A percentile compares a stretch with the other conserved stretches of the same genome.
phyloP scores from a whole-genome alignment of 2,797 vertebrate genomes.

The Anguilla obscura region DNA sequence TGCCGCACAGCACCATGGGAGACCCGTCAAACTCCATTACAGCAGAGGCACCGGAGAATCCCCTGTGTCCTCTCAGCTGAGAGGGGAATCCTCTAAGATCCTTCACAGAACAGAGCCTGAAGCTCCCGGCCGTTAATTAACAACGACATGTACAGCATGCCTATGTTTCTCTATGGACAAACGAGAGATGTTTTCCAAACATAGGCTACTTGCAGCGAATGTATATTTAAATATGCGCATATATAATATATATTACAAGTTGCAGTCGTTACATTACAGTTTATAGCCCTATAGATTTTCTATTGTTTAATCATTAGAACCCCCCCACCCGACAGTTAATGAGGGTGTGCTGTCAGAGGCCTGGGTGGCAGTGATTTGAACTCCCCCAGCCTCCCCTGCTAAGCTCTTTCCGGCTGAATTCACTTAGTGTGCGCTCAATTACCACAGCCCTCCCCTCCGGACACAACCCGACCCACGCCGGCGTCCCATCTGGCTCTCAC shows the following conservation, averaged over 20 bases:
- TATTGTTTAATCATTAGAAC: neutral
- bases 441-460: neutral
- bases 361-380: neutral
- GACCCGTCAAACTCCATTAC: constrained; percentile 9
- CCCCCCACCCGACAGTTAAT: neutral
- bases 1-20: neutral
- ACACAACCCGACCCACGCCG: neutral
- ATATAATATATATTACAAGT: neutral
- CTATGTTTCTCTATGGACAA: neutral
- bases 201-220: neutral
- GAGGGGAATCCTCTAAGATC: constrained; percentile 15
- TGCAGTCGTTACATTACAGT: neutral
- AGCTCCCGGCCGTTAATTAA: neutral
- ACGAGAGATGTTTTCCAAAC: neutral
- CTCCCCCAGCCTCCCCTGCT: neutral
- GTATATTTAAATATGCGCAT: neutral
- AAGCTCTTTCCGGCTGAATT: neutral
- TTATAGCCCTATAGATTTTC: neutral
- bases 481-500: neutral
- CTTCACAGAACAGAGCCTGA: neutral
- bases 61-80: neutral
- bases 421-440: neutral
- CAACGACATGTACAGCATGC: neutral
- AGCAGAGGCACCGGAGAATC: neutral
- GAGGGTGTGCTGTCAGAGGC: neutral